Evolutionary conservation across 2,888 invertebrate species (phyloP), one percentile per base, ranked within the genome.

Genomic region (Spisula subtruncata): DNA sequence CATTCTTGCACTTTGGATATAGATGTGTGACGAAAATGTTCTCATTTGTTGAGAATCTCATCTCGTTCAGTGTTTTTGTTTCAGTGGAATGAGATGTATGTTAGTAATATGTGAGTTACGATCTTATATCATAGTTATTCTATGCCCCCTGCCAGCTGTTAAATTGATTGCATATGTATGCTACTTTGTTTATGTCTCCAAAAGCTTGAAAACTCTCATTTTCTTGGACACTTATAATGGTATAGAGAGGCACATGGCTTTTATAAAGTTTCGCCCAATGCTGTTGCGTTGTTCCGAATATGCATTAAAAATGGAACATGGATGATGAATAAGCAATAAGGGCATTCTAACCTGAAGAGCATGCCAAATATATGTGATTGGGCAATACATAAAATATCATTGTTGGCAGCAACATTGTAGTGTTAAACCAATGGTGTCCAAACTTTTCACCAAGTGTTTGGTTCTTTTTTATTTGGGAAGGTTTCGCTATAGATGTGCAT

Each of bases 301-400:
- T n/a, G 60, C 25, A 66, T 66, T 25, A 66, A 66, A 56, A 66
- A 25, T n/a, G n/a, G 60, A 66, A n/a, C 10, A 10, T 25, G 60
- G 25, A 12, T 25, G 25, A 25, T 66, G 6, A 66, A 66, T 25
- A 66, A n/a, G 60, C 25, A 25, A 66, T n/a, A 25, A 66, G 60
- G 60, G n/a, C 25, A 66, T 66, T 66, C 60, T 66, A 25, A 66
- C 60, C 25, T 10, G n/a, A 10, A 25, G 60, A 66, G 60, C 25
- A n/a, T 66, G 60, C 60, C 60, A 66, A 66, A 66, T 16, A 66
- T 25, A 25, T 25, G 25, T 66, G n/a, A 66, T 66, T 66, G 60
- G 51, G 51, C 51, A 12, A 51, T 51, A 6, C 51, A 51, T 51
- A 12, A 16, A 51, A 51, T 41, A 41, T 41, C 2, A 41, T 2